These are phyloP conservation scores for Kryptolebias ocellatus DNA, from an alignment of 2,797 vertebrate genomes.

Conservation along the genomic window DNA sequence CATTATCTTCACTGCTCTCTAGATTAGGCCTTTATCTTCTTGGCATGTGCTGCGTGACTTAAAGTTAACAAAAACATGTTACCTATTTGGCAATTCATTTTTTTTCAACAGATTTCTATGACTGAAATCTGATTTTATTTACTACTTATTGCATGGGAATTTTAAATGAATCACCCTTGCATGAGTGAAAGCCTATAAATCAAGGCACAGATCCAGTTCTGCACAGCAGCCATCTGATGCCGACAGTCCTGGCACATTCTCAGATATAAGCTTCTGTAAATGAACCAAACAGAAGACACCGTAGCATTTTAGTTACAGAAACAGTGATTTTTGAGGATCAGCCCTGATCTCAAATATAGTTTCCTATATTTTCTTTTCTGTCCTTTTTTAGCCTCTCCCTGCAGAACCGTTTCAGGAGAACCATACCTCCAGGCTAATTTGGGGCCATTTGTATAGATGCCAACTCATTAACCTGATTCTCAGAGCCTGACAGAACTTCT, in stretches of 20 bases:
- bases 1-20: slow-evolving; percentile 15
- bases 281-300: neutral
- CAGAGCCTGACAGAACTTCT: slow-evolving; percentile 15
- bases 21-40: slow-evolving; percentile 6
- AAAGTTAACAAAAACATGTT: neutral
- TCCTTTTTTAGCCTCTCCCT: slow-evolving; percentile 58
- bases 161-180: no score
- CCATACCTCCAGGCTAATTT: slow-evolving; percentile 53
- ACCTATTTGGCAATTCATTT: no score
- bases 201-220: no score
- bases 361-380: slow-evolving; percentile 19
- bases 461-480: slow-evolving; percentile 68
- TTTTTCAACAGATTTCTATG: no score
- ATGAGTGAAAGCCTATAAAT: no score
- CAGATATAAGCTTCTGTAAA: slow-evolving; percentile 6
- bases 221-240: no score
- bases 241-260: no score
- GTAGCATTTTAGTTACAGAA: neutral
- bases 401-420: slow-evolving; percentile 42
- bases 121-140: no score
- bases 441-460: slow-evolving; percentile 36
- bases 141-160: no score
- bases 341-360: slow-evolving; percentile 16
- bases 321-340: slow-evolving; percentile 9
- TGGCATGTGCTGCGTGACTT: no score